phyloP scores from a whole-genome alignment of 2,888 invertebrate genomes.

The Cephus sareptanus region DNA sequence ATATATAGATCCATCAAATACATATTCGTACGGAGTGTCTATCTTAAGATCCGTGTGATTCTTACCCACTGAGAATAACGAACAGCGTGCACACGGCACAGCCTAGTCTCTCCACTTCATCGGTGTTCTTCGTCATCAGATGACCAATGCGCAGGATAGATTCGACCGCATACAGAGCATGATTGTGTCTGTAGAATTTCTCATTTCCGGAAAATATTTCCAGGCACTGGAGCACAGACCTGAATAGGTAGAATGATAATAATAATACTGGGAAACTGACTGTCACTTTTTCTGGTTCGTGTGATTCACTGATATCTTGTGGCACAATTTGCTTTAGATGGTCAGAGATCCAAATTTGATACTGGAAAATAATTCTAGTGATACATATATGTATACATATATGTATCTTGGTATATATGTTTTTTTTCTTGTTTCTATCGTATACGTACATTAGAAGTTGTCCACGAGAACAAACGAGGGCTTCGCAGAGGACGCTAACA shows the following conservation, averaged over 20 bases:
- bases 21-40: not conserved
- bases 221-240: constrained; percentile 20
- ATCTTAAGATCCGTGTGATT: not conserved
- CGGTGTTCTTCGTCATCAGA: constrained; percentile 22
- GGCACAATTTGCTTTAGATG: not conserved
- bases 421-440: not conserved
- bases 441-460: constrained; percentile 10
- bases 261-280: not conserved
- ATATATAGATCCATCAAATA: not conserved
- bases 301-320: not conserved
- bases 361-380: not conserved
- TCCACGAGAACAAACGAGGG: not conserved
- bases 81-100: constrained; percentile 3
- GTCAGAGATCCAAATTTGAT: not conserved
- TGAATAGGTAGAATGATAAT: not conserved
- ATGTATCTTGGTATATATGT: not conserved
- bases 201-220: constrained; percentile 18
- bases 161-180: constrained; percentile 27
- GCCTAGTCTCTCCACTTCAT: not conserved
- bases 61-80: constrained; percentile 1
- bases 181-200: constrained; percentile 33
- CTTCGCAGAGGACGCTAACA: constrained; percentile 11
- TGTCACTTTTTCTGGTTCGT: not conserved
- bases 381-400: not conserved
- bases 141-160: constrained; percentile 32